Evolutionary conservation across 2,888 invertebrate genomes (phyloP).

Genomic region (Latheticus oryzae): DNA sequence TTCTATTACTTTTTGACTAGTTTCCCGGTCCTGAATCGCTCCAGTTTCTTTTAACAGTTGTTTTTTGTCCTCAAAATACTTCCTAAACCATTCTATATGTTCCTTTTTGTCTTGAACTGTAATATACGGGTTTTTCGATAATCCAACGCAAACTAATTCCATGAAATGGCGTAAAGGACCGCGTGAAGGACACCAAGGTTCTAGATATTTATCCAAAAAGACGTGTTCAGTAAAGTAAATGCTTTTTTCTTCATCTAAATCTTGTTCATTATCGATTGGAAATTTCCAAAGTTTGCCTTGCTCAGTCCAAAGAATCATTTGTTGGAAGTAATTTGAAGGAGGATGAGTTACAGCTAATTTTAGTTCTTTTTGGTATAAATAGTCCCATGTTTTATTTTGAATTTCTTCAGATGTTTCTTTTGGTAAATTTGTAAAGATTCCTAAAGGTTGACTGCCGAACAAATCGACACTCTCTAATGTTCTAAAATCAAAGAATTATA

Average conservation of each 20-base stretch:
- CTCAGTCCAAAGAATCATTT: constrained; percentile 94
- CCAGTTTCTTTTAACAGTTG: constrained; percentile 76
- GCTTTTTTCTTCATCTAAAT: constrained; percentile 73
- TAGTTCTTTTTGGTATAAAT: constrained; percentile 75
- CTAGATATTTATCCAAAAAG: constrained; percentile 88
- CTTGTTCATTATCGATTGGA: constrained; percentile 97
- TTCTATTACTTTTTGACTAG: constrained; percentile 27
- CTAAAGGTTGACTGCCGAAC: constrained; percentile 72
- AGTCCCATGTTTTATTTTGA: constrained; percentile 74
- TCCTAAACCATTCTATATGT: constrained; percentile 91
- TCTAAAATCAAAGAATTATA: constrained; percentile 1
- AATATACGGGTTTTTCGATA: constrained; percentile 94
- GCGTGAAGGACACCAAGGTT: constrained; percentile 88
- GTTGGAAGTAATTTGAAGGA: constrained; percentile 90
- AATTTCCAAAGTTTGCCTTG: constrained; percentile 96
- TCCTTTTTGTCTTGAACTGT: constrained; percentile 88
- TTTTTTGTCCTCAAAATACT: constrained; percentile 88
- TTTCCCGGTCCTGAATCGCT: constrained; percentile 64
- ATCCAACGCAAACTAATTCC: constrained; percentile 93
- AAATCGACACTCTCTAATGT: constrained; percentile 69
- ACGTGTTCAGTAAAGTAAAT: constrained; percentile 94
- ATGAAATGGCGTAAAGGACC: constrained; percentile 97
- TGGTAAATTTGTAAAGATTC: constrained; percentile 70
- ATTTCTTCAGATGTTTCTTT: constrained; percentile 55
- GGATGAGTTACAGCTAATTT: constrained; percentile 76